Base-by-base conservation (phyloP, 2,888 invertebrate species). In the Macrosoma leucophasiata region DNA sequence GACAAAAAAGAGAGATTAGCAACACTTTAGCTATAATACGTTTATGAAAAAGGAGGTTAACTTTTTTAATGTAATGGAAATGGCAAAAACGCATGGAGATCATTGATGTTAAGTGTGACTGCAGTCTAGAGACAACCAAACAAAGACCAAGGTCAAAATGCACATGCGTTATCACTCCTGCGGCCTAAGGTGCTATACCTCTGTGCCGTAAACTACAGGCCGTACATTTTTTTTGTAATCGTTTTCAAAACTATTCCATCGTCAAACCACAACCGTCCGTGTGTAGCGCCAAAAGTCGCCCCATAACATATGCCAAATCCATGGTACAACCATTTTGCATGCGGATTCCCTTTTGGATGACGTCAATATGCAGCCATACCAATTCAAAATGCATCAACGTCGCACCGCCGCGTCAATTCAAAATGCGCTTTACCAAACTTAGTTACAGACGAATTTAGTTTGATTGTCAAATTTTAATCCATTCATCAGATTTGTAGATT, bases 241-340 rank as follows among this genome's bases (percentile, higher is more conserved):
- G 11, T 13, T 21, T 21, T 21, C 4, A 4, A 21, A 6, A 8
- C 6, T 5, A 11, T 13, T 13, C 3, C 24, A 6, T 24, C 4
- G 12, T 6, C 12, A 24, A 11, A 5, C 21, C 31, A 36, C 30
- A 35, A 20, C 24, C 14, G 50, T 6, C 60, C 29, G 73, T 70
- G 57, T 69, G 71, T 63, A 55, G 49, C 49, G 57, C 52, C 62
- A 62, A 68, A 68, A 68, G 74, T 71, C 72, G 70, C 76, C 75
- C 75, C 71, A 69, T 72, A 81, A 77, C 82, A 82, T 82, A 84
- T 84, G 82, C 82, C 82, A 78, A 82, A 82, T 84, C 82, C 79
- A 84, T 78, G 76, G 73, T 71, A 69, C 69, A 70, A 72, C 75
- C 81, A 71, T 79, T 81, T 81, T 81, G 82, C 82, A 82, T 82